These are phyloP conservation scores for Herpetotheres cachinnans DNA, from an alignment of 2,113 vertebrate species.

Conservation along the genomic window DNA sequence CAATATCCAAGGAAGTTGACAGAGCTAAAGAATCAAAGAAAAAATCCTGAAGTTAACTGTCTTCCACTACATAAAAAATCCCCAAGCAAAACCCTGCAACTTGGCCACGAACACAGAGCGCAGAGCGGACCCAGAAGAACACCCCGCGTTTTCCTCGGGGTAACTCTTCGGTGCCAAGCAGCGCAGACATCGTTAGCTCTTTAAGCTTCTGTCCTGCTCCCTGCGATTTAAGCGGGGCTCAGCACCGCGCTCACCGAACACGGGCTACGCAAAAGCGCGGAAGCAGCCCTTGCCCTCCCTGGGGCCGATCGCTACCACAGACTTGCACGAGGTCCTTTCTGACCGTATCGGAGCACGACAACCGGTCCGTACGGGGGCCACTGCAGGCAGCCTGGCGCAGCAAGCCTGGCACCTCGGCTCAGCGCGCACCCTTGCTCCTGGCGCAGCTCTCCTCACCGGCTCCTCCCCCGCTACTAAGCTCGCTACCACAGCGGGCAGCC, in stretches of 20 bases:
- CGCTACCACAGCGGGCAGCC: not conserved
- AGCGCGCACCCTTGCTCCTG: not conserved
- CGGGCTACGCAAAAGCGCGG: not conserved
- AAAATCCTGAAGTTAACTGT: not conserved
- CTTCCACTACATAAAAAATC: not conserved
- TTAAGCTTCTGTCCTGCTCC: not conserved
- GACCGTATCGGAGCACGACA: not conserved
- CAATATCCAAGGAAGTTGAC: slow-evolving; percentile 90
- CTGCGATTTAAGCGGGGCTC: not conserved
- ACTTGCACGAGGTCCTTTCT: not conserved
- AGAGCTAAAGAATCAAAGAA: slow-evolving; percentile 76
- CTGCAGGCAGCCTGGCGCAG: not conserved
- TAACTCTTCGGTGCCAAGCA: not conserved
- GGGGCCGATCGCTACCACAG: not conserved
- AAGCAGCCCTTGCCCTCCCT: not conserved
- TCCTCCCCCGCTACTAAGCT: rapidly evolving
- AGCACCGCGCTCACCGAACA: not conserved
- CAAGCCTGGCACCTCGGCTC: not conserved
- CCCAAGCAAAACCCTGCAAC: not conserved
- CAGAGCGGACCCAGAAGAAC: not conserved
- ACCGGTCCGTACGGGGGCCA: not conserved
- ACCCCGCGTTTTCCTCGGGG: not conserved
- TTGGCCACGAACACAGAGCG: rapidly evolving
- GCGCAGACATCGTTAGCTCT: not conserved
- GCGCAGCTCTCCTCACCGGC: not conserved